A percentile compares a stretch with the other conserved stretches of the same genome.
Evolutionary conservation across 1,140 invertebrate genomes (phyloP).

Genomic region (Aphelinus certus): DNA sequence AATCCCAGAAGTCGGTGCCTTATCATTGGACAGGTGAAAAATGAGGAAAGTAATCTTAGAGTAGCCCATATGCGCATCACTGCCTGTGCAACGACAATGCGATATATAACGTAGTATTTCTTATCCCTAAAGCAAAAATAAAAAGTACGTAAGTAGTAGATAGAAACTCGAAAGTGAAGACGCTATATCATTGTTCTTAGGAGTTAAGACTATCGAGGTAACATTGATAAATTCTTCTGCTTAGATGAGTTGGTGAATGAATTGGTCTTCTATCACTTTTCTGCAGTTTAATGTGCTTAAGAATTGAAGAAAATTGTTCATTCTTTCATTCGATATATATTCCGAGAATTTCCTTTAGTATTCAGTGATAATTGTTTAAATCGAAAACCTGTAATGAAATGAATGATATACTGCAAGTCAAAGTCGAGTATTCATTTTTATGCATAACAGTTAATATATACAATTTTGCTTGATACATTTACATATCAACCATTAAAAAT

Average conservation of each 20-base stretch:
- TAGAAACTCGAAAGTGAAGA: conserved; percentile 52
- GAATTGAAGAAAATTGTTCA: too few species aligned
- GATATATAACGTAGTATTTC: conserved; percentile 63
- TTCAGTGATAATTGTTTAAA: too few species aligned
- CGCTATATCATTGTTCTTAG: conserved; percentile 9
- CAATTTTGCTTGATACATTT: background rate
- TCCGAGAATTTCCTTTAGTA: too few species aligned
- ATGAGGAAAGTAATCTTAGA: conserved; percentile 31
- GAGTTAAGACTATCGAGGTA: conserved; percentile 12
- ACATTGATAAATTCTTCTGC: conserved; percentile 13
- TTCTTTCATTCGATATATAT: too few species aligned
- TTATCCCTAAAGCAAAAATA: conserved; percentile 54
- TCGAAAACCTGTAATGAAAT: too few species aligned
- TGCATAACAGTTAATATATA: background rate
- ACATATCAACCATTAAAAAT: conserved; percentile 1
- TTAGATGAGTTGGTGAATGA: background rate
- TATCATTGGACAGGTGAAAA: conserved; percentile 57
- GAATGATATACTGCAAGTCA: too few species aligned
- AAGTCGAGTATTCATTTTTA: too few species aligned
- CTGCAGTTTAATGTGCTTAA: too few species aligned
- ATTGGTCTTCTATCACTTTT: too few species aligned
- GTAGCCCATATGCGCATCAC: conserved; percentile 50
- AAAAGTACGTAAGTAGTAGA: conserved; percentile 56
- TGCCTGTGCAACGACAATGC: conserved; percentile 65
- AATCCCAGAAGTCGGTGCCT: conserved; percentile 64